A percentile compares a stretch with the other conserved stretches of the same genome.
Conservation (phyloP, 2,888 invertebrate genomes). For the Leistus spinibarbis region DNA sequence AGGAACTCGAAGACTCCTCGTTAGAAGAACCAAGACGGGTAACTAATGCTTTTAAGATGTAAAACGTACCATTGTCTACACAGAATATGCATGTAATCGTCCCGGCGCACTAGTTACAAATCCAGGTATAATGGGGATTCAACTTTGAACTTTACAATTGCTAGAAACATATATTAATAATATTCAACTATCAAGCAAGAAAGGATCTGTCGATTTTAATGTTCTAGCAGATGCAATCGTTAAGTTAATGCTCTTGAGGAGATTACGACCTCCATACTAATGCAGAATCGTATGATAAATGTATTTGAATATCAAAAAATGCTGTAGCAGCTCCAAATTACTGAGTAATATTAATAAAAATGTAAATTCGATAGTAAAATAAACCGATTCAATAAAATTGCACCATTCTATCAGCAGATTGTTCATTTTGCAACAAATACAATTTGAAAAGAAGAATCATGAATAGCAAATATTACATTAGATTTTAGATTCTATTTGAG, state of each 20-base stretch:
- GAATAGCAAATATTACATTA: neutral
- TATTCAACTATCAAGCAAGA: no score
- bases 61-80: no score
- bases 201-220: no score
- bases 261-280: no score
- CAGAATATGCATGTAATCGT: neutral
- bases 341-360: no score
- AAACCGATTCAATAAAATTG: neutral
- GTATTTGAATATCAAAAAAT: no score
- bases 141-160: neutral
- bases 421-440: neutral
- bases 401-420: neutral
- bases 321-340: no score
- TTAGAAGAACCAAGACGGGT: neutral
- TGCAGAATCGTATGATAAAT: no score
- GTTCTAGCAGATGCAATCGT: no score
- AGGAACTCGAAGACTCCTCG: no score
- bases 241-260: no score
- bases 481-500: constrained; percentile 2
- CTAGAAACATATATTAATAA: no score
- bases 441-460: neutral
- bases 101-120: neutral
- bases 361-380: neutral
- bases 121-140: neutral
- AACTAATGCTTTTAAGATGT: neutral